Evolutionary conservation across 2,888 invertebrate genomes (phyloP).

Genomic region (Selenia dentaria): DNA sequence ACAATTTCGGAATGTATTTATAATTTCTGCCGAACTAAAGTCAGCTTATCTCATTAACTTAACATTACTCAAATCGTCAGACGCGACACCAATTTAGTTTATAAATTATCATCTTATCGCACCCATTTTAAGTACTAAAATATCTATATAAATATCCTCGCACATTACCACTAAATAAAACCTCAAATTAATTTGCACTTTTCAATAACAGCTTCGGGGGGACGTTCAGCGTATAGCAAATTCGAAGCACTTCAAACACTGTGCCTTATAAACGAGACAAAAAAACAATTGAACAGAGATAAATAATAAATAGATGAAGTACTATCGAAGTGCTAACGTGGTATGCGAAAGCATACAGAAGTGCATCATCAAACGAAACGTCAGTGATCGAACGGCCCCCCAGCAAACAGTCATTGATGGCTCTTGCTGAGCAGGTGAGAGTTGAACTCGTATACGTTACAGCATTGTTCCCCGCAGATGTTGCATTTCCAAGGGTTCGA

Average conservation of each 20-base stretch:
- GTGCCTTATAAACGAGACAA: slow-evolving; percentile 30
- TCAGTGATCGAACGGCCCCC: slow-evolving; percentile 77
- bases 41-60: slow-evolving; percentile 38
- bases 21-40: slow-evolving; percentile 41
- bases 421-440: slow-evolving; percentile 97
- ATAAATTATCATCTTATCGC: slow-evolving; percentile 50
- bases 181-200: slow-evolving; percentile 78
- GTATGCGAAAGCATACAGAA: slow-evolving; percentile 57
- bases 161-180: slow-evolving; percentile 65
- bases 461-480: slow-evolving; percentile 97
- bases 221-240: slow-evolving; percentile 77
- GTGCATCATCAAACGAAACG: slow-evolving; percentile 59
- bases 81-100: slow-evolving; percentile 40
- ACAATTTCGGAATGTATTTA: slow-evolving; percentile 61
- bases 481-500: slow-evolving; percentile 99
- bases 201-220: slow-evolving; percentile 78
- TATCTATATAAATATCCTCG: slow-evolving; percentile 76
- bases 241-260: slow-evolving; percentile 70
- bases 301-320: slow-evolving; percentile 49
- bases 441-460: slow-evolving; percentile 98
- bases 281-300: slow-evolving; percentile 33
- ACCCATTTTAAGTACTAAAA: slow-evolving; percentile 75
- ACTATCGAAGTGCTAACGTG: slow-evolving; percentile 71
- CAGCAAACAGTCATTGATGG: slow-evolving; percentile 89
- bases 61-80: slow-evolving; percentile 39